These are phyloP conservation scores for Synodontis membranacea DNA, from an alignment of 2,113 vertebrate species.

Conservation along the genomic window DNA sequence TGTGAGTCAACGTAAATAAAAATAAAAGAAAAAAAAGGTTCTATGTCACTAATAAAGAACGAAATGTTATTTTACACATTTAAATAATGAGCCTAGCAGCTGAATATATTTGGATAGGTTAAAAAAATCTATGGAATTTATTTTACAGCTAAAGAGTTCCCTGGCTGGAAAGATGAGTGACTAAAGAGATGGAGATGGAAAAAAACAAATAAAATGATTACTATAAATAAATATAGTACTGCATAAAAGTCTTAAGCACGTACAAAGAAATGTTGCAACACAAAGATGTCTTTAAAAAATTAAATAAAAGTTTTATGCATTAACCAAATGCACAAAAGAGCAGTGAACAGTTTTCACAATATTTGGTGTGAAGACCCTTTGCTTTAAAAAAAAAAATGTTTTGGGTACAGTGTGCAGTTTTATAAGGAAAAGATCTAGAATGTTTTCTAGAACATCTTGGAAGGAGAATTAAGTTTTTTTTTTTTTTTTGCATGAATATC, in stretches of 20 bases:
- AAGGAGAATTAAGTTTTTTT: too few relatives aligned
- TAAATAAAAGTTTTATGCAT: too few relatives aligned
- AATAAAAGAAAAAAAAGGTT: background rate
- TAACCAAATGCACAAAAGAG: too few relatives aligned
- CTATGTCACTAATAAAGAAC: background rate
- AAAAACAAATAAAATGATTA: background rate
- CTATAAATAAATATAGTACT: background rate
- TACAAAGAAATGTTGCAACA: too few relatives aligned
- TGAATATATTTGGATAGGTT: background rate
- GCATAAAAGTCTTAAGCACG: background rate
- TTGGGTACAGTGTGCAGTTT: too few relatives aligned
- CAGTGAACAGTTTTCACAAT: too few relatives aligned
- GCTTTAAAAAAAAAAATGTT: too few relatives aligned
- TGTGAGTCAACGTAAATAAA: background rate
- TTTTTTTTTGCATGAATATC: too few relatives aligned
- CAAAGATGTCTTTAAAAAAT: too few relatives aligned
- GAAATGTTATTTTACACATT: background rate
- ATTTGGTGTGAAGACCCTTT: too few relatives aligned
- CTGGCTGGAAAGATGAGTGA: background rate
- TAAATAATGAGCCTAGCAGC: background rate
- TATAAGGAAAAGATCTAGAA: too few relatives aligned
- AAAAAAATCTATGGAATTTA: background rate
- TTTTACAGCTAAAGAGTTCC: background rate
- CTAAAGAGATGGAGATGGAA: background rate
- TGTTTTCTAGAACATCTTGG: too few relatives aligned